These are phyloP conservation scores for Apocheima hispidaria DNA, from an alignment of 2,888 invertebrate species.

Conservation along the genomic window DNA sequence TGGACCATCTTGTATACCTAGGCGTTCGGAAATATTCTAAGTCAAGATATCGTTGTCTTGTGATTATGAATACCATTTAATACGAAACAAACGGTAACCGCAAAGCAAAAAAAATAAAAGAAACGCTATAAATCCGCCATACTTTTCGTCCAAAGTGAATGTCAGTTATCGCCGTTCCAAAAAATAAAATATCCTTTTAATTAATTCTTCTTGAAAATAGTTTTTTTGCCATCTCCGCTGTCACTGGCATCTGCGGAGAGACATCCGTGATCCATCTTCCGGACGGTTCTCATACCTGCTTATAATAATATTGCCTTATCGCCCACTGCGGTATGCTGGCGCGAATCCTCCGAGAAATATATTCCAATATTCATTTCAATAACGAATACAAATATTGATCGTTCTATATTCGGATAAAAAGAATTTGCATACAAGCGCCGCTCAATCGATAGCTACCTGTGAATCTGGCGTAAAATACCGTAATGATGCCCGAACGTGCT, in stretches of 20 bases:
- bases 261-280: conserved; percentile 69
- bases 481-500: conserved; percentile 26
- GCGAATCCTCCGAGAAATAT: conserved; percentile 31
- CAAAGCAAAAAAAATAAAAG: too few species aligned
- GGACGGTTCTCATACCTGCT: conserved; percentile 49
- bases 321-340: conserved; percentile 40
- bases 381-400: conserved; percentile 44
- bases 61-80: too few species aligned
- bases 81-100: too few species aligned
- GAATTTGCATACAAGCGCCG: conserved; percentile 31
- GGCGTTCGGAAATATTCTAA: too few species aligned
- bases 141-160: too few species aligned
- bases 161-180: too few species aligned
- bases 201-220: conserved; percentile 54
- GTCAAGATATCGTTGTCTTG: too few species aligned
- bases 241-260: conserved; percentile 59
- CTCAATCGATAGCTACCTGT: too few species aligned
- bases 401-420: conserved; percentile 35
- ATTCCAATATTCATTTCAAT: conserved; percentile 43
- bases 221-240: conserved; percentile 47
- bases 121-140: too few species aligned
- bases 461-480: conserved; percentile 25
- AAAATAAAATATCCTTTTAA: too few species aligned
- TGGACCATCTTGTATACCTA: too few species aligned
- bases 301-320: conserved; percentile 53